A percentile compares a stretch with the other conserved stretches of the same genome.
phyloP scores from a whole-genome alignment of 2,113 vertebrate species.

The Notothenia rossii region DNA sequence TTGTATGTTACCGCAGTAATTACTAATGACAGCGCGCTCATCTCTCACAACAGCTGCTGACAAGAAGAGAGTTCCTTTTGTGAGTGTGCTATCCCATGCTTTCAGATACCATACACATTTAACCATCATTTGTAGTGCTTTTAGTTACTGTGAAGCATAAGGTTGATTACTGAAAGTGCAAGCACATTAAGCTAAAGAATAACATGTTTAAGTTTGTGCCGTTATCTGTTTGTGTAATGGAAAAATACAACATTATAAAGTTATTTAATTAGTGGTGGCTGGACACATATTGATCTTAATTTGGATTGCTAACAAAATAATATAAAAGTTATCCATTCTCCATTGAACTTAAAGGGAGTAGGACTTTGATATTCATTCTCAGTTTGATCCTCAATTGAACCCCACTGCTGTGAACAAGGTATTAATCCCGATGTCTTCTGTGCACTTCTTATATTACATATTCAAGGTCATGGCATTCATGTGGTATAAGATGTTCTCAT shows the following conservation, averaged over 20 bases:
- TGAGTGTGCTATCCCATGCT: constrained; percentile 36
- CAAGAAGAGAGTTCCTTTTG: constrained; percentile 41
- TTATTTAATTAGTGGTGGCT: constrained; percentile 8
- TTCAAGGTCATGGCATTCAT: constrained; percentile 71
- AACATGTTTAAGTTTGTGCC: constrained; percentile 5
- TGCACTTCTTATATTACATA: constrained; percentile 66
- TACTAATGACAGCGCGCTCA: constrained; percentile 57
- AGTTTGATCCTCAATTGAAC: constrained; percentile 31
- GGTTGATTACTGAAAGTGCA: constrained; percentile 19
- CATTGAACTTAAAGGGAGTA: constrained; percentile 17
- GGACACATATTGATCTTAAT: background rate
- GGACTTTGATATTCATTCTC: constrained; percentile 18
- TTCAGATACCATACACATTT: background rate
- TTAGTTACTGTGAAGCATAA: constrained; percentile 10
- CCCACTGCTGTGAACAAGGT: constrained; percentile 45
- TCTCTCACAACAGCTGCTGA: constrained; percentile 60
- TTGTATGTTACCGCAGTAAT: constrained; percentile 55
- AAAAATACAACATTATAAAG: constrained; percentile 2
- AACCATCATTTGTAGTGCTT: constrained; percentile 7
- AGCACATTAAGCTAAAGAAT: background rate
- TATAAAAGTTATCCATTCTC: constrained; percentile 5
- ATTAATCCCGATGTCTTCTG: constrained; percentile 45
- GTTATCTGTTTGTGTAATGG: constrained; percentile 10
- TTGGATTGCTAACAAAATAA: constrained; percentile 20
- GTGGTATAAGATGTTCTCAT: constrained; percentile 51